These are phyloP conservation scores for Crypturellus tataupa DNA, from an alignment of 2,797 vertebrate genomes.

Conservation along the genomic window DNA sequence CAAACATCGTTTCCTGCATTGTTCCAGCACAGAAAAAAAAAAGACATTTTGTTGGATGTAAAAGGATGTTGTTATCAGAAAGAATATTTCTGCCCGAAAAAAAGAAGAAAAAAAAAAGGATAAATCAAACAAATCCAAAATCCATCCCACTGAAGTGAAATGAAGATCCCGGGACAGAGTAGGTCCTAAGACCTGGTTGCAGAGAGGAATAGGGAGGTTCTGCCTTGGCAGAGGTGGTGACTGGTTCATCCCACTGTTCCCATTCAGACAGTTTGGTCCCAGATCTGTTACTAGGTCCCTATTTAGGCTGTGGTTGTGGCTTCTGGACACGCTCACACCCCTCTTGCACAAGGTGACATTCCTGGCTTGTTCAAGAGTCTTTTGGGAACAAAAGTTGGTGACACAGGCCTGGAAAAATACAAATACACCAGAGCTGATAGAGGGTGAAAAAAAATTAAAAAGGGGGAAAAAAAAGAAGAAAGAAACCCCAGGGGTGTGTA, in stretches of 20 bases:
- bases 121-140: neutral
- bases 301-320: rapidly evolving
- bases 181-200: neutral
- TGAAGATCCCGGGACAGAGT: neutral
- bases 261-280: neutral
- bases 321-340: neutral
- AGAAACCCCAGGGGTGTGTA: conserved; percentile 61
- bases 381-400: neutral
- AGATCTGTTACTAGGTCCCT: neutral
- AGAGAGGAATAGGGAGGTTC: neutral
- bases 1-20: neutral
- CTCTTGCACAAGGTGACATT: rapidly evolving
- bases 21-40: neutral
- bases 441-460: conserved; percentile 6
- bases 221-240: neutral
- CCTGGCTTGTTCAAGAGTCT: conserved; percentile 3
- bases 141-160: neutral
- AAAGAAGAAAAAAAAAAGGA: rapidly evolving
- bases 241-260: neutral
- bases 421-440: conserved; percentile 39
- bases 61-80: neutral
- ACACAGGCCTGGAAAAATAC: conserved; percentile 40
- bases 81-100: neutral
- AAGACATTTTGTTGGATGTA: neutral
- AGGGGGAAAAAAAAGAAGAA: conserved; percentile 1